Percentiles rank a stretch among this genome's conserved stretches.
These are phyloP conservation scores for Spodoptera frugiperda DNA, from an alignment of 1,140 invertebrate genomes.

Conservation along the genomic window DNA sequence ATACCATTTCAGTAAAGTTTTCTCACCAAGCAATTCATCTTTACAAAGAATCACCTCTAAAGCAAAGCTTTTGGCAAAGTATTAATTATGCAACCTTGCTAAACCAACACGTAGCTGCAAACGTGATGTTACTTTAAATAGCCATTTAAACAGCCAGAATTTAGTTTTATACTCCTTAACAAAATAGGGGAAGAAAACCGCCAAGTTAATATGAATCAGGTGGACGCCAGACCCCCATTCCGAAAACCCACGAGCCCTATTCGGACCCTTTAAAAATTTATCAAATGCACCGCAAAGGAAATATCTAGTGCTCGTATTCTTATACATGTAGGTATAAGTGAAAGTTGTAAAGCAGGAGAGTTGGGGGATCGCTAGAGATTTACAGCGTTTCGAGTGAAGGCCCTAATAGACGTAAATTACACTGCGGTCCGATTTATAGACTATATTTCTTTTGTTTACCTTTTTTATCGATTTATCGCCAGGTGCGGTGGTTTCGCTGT, in stretches of 20 bases:
- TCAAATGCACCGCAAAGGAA: constrained; percentile 59
- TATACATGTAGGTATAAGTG: constrained; percentile 49
- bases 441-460: constrained; percentile 75
- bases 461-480: constrained; percentile 69
- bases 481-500: constrained; percentile 53
- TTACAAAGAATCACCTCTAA: not conserved
- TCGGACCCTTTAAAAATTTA: constrained; percentile 67
- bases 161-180: constrained; percentile 46
- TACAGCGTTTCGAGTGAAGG: constrained; percentile 74
- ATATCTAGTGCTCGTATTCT: constrained; percentile 52
- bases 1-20: no score
- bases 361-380: constrained; percentile 74
- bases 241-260: constrained; percentile 59
- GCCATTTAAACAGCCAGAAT: constrained; percentile 41
- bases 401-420: constrained; percentile 82
- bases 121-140: constrained; percentile 42
- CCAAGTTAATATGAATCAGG: constrained; percentile 46
- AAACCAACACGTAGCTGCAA: constrained; percentile 31
- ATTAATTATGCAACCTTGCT: constrained; percentile 24
- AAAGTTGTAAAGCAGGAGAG: constrained; percentile 71
- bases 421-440: constrained; percentile 76
- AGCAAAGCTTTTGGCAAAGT: constrained; percentile 3
- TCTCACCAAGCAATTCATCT: not conserved
- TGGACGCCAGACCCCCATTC: constrained; percentile 40
- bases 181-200: constrained; percentile 23